Evolutionary conservation across 2,888 invertebrate species (phyloP).

Genomic region (Drosophila buzzatii): DNA sequence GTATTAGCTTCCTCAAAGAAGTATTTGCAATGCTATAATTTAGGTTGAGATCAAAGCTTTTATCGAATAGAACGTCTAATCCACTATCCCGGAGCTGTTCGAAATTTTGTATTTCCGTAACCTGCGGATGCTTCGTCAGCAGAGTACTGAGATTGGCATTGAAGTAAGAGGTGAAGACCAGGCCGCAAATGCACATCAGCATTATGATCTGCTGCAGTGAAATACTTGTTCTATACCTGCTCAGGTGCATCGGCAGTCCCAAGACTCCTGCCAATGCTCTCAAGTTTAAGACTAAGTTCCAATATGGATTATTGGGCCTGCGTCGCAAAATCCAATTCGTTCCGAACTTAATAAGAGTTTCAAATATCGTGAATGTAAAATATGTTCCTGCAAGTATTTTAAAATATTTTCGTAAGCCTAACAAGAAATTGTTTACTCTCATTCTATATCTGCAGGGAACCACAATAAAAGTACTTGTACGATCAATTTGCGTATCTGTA

Average conservation of each 20-base stretch:
- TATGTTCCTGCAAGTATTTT: conserved; percentile 32
- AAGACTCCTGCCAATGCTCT: conserved; percentile 35
- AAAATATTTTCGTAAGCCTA: conserved; percentile 13
- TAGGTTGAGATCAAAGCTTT: rapidly evolving
- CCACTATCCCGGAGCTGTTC: conserved; percentile 28
- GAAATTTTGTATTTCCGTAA: no score
- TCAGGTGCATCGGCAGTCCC: conserved; percentile 29
- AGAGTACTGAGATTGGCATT: conserved; percentile 49
- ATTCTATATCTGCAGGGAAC: conserved; percentile 41
- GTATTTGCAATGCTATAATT: rapidly evolving
- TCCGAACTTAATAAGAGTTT: conserved; percentile 23
- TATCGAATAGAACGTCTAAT: conserved; percentile 1
- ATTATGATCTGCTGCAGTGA: conserved; percentile 45
- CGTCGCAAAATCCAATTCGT: background rate
- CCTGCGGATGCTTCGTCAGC: conserved; percentile 25
- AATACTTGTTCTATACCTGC: conserved; percentile 9
- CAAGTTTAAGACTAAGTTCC: conserved; percentile 29
- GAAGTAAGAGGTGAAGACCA: conserved; percentile 41
- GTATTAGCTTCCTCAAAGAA: background rate
- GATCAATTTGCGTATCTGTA: rapidly evolving
- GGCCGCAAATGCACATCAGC: conserved; percentile 38
- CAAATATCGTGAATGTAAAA: conserved; percentile 25
- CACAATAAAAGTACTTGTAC: conserved; percentile 2
- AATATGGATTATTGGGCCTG: background rate
- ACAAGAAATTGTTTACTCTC: conserved; percentile 26